These are phyloP conservation scores for Actenoides lindsayi DNA, from an alignment of 2,113 vertebrate genomes.

Conservation along the genomic window DNA sequence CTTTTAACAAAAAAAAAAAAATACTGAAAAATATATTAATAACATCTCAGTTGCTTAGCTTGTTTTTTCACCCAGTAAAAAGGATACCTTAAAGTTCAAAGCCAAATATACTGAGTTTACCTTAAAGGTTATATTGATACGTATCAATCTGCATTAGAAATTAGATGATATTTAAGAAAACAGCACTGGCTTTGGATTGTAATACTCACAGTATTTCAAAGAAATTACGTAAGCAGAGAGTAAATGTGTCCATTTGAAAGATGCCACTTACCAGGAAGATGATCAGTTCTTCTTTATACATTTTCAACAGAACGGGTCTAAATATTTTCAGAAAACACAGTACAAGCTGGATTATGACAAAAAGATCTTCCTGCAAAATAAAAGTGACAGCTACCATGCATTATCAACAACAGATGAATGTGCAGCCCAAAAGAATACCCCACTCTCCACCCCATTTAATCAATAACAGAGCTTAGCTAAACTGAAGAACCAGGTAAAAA, in stretches of 20 bases:
- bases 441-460: background rate
- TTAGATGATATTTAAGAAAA: background rate
- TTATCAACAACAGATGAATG: background rate
- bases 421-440: background rate
- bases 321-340: background rate
- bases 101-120: background rate
- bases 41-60: background rate
- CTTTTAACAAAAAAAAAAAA: background rate
- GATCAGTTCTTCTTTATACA: background rate
- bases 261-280: background rate
- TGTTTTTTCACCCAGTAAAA: background rate
- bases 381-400: background rate
- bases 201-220: background rate
- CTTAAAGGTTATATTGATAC: slow-evolving; percentile 27
- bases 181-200: background rate
- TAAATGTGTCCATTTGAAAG: background rate
- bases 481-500: background rate
- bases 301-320: background rate
- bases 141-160: slow-evolving; percentile 14
- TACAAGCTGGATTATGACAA: background rate
- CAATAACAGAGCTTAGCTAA: background rate
- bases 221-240: background rate
- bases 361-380: background rate
- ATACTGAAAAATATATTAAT: background rate
- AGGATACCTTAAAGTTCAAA: slow-evolving; percentile 21